phyloP scores from a whole-genome alignment of 2,797 vertebrate species.

The Danio tinwini region DNA sequence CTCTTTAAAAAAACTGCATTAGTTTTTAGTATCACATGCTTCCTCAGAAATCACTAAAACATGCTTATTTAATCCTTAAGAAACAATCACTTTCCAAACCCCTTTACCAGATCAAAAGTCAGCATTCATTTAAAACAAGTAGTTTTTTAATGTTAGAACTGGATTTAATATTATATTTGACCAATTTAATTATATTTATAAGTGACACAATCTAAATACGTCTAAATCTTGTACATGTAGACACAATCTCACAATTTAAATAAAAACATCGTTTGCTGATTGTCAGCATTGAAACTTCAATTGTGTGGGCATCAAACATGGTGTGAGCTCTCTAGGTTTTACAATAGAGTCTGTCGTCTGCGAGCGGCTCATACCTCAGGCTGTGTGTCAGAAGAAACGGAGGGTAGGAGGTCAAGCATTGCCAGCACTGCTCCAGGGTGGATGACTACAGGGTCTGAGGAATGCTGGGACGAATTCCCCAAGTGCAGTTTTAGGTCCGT shows the following conservation, averaged over 20 bases:
- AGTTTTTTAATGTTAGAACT: not conserved
- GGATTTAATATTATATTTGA: not conserved
- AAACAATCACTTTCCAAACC: not conserved
- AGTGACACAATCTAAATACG: no score
- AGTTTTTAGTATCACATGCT: no score
- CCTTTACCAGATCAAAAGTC: not conserved
- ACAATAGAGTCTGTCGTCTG: not conserved
- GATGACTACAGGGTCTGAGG: constrained; percentile 89
- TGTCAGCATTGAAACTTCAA: not conserved
- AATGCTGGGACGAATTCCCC: constrained; percentile 74
- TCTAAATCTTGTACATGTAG: no score
- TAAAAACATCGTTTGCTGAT: no score
- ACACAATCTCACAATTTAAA: no score
- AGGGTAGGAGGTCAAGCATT: constrained; percentile 93
- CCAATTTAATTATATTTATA: not conserved
- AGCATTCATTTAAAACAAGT: no score
- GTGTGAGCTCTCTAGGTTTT: not conserved
- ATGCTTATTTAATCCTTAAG: not conserved
- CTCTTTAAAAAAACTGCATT: no score
- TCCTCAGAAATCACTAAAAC: not conserved
- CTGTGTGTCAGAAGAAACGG: constrained; percentile 87
- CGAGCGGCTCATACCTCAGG: constrained; percentile 83
- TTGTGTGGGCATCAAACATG: not conserved
- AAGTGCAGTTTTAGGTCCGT: constrained; percentile 86
- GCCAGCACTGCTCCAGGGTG: constrained; percentile 94